Evolutionary conservation across 2,888 invertebrate genomes (phyloP).

Genomic region (Mylabris sibirica): DNA sequence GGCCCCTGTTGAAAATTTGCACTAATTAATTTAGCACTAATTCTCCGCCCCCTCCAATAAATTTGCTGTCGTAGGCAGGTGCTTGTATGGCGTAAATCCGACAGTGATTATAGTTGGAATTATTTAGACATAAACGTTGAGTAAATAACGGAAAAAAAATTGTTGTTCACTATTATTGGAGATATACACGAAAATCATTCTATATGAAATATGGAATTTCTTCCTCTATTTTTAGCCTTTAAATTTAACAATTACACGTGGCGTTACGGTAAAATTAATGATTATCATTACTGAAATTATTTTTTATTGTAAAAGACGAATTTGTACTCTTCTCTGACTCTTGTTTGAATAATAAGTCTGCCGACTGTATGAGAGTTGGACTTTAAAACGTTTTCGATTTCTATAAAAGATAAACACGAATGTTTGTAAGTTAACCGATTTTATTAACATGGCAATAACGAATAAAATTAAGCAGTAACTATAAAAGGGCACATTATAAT

Average conservation of each 20-base stretch:
- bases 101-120: slow-evolving; percentile 10
- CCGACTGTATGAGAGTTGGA: neutral
- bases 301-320: neutral
- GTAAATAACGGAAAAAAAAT: neutral
- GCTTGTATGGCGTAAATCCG: slow-evolving; percentile 6
- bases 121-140: slow-evolving; percentile 6
- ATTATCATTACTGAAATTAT: neutral
- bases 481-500: slow-evolving; percentile 23
- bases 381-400: slow-evolving; percentile 44
- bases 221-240: neutral
- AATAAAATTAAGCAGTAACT: slow-evolving; percentile 34
- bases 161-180: neutral
- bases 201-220: neutral
- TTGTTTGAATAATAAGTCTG: neutral
- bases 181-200: neutral
- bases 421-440: slow-evolving; percentile 35
- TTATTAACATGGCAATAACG: slow-evolving; percentile 40
- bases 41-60: slow-evolving; percentile 6
- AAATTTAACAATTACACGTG: neutral
- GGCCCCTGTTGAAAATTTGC: slow-evolving; percentile 9
- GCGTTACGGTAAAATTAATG: neutral
- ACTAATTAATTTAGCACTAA: slow-evolving; percentile 10
- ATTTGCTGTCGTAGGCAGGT: slow-evolving; percentile 9
- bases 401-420: slow-evolving; percentile 46
- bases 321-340: neutral